A percentile compares a stretch with the other conserved stretches of the same genome.
Evolutionary conservation across 2,797 vertebrate species (phyloP).

Genomic region (Schizopygopsis malacanthus): DNA sequence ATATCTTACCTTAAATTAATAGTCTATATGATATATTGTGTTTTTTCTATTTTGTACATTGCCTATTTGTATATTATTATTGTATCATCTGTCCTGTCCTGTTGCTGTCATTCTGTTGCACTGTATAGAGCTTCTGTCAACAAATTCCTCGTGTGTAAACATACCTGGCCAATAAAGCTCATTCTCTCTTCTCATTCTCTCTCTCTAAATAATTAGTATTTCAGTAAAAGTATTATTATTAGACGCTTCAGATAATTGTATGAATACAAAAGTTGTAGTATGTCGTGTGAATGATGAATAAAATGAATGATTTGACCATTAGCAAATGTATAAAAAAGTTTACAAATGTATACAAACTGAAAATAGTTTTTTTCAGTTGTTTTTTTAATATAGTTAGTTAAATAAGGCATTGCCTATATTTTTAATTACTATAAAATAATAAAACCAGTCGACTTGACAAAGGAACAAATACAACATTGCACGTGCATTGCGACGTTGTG

Average conservation of each 20-base stretch:
- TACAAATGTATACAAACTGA: no score
- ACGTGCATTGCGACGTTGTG: neutral
- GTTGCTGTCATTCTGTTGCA: no score
- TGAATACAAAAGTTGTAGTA: neutral
- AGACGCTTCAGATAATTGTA: neutral
- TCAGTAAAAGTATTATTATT: neutral
- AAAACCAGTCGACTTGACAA: neutral
- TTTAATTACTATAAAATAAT: neutral
- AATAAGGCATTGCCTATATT: neutral
- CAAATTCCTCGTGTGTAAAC: no score
- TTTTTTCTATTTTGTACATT: no score
- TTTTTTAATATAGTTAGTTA: neutral
- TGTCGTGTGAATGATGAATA: no score
- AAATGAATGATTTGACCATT: neutral
- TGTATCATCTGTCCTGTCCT: no score
- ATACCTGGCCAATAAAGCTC: no score
- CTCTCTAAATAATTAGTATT: neutral
- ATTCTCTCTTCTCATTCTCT: no score
- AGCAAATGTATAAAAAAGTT: neutral
- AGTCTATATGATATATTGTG: no score
- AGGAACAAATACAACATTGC: neutral
- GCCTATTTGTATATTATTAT: no score
- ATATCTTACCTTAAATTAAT: neutral
- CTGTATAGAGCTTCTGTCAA: no score
- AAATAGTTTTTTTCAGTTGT: rapidly evolving